These are phyloP conservation scores for Chrysolina americana DNA, from an alignment of 2,888 invertebrate genomes.

Conservation along the genomic window DNA sequence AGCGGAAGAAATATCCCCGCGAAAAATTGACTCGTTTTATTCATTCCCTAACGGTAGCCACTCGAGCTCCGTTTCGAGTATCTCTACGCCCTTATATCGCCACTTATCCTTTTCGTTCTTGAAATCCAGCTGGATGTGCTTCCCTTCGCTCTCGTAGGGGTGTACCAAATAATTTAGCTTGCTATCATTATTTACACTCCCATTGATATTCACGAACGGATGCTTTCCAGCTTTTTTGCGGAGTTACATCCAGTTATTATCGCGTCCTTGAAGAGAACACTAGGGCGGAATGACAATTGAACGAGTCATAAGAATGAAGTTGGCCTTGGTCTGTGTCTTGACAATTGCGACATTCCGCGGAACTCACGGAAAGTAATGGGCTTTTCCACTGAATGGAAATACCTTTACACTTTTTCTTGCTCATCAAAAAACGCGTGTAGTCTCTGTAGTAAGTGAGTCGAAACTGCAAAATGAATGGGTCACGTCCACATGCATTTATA, in stretches of 20 bases:
- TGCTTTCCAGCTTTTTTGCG: slow-evolving; percentile 15
- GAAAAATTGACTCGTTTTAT: slow-evolving; percentile 23
- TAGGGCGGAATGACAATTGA: not conserved
- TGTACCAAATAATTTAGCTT: slow-evolving; percentile 31
- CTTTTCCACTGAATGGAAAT: too few relatives aligned
- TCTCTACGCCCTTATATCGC: slow-evolving; percentile 25
- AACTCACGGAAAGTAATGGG: not conserved
- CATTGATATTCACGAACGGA: slow-evolving; percentile 29
- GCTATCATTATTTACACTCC: slow-evolving; percentile 35
- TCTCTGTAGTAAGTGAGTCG: too few relatives aligned
- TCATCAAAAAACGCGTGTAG: too few relatives aligned
- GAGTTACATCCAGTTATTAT: slow-evolving; percentile 17
- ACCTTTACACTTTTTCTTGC: too few relatives aligned
- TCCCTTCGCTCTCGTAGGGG: slow-evolving; percentile 29
- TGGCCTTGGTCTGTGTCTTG: not conserved
- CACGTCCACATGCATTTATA: too few relatives aligned
- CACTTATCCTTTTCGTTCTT: slow-evolving; percentile 37
- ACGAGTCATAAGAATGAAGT: not conserved
- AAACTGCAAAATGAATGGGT: too few relatives aligned
- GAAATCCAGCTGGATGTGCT: slow-evolving; percentile 40
- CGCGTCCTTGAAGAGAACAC: slow-evolving; percentile 4
- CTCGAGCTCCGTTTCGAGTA: slow-evolving; percentile 23
- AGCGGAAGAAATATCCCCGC: slow-evolving; percentile 2
- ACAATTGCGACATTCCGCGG: not conserved
- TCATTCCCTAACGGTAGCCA: slow-evolving; percentile 26